Evolutionary conservation across 2,888 invertebrate genomes (phyloP), one percentile per base, ranked within the genome.

Genomic region (Phania funesta): DNA sequence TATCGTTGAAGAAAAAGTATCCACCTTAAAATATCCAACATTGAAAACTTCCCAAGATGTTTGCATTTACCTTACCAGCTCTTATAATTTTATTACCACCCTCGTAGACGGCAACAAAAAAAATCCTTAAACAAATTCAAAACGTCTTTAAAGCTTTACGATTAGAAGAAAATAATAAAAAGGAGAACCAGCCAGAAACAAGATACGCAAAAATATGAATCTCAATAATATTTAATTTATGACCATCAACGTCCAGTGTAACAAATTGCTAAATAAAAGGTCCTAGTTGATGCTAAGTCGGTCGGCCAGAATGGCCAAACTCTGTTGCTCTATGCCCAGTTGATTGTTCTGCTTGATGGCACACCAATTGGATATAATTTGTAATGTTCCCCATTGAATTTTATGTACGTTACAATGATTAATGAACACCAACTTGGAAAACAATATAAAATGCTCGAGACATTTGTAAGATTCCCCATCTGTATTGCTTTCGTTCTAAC

Each of bases 351-450:
- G 20, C 18, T 32, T 22, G 29, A 24, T 22, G 29, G 56, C 56
- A 62, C n/a, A n/a, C n/a, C n/a, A 75, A 70, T 80, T 75, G 64
- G 68, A 64, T 38, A n/a, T n/a, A 52, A 44, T 56, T 29, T 38
- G 18, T 62, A 26, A 7, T 3, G 4, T 26, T 24, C 9, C 46
- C 24, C 24, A n/a, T 38, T 50, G 44, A 6, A 52, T 65, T 73
- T 73, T 79, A 26, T 20, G 65, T 18, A 48, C 38, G 26, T 20
- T 20, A 24, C 46, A 52, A 62, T 76, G 60, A 76, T 68, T 77
- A 62, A 70, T 77, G n/a, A n/a, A n/a, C n/a, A n/a, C n/a, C n/a
- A n/a, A n/a, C n/a, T n/a, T n/a, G n/a, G n/a, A n/a, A n/a, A n/a
- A n/a, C n/a, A n/a, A n/a, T n/a, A n/a, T n/a, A n/a, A n/a, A n/a